These are phyloP conservation scores for Glossophaga mutica DNA, from an alignment of 2,797 vertebrate genomes.

Conservation along the genomic window DNA sequence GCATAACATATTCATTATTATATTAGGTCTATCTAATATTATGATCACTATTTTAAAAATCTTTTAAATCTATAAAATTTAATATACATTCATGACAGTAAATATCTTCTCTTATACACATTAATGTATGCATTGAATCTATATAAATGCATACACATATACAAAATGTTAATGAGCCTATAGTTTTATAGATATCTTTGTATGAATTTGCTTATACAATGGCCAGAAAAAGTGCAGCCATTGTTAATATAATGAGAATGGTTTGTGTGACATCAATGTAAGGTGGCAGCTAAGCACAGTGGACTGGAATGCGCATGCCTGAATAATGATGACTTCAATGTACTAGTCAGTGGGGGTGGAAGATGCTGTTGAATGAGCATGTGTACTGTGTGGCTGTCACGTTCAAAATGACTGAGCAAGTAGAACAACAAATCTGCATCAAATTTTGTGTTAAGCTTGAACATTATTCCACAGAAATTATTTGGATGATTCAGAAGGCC, in stretches of 20 bases:
- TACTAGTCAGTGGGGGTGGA: not conserved
- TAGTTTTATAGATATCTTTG: not conserved
- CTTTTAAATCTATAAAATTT: not conserved
- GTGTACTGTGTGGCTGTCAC: not conserved
- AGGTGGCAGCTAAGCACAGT: not conserved
- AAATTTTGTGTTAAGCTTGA: not conserved
- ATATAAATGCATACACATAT: not conserved
- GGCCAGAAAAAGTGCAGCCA: not conserved
- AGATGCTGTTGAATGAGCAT: not conserved
- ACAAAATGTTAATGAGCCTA: not conserved
- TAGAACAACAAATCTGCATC: not conserved
- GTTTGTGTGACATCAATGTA: not conserved
- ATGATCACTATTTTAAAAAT: not conserved
- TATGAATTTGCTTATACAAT: not conserved
- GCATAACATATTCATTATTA: not conserved
- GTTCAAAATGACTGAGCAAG: not conserved
- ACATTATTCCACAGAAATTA: not conserved
- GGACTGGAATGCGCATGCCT: not conserved
- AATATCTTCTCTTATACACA: not conserved
- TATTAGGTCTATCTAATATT: not conserved
- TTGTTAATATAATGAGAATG: not conserved
- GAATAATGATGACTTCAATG: not conserved
- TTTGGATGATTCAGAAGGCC: not conserved
- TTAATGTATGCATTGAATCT: not conserved
- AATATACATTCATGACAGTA: not conserved